These are phyloP conservation scores for Altica lythri DNA, from an alignment of 2,888 invertebrate genomes.

Conservation along the genomic window DNA sequence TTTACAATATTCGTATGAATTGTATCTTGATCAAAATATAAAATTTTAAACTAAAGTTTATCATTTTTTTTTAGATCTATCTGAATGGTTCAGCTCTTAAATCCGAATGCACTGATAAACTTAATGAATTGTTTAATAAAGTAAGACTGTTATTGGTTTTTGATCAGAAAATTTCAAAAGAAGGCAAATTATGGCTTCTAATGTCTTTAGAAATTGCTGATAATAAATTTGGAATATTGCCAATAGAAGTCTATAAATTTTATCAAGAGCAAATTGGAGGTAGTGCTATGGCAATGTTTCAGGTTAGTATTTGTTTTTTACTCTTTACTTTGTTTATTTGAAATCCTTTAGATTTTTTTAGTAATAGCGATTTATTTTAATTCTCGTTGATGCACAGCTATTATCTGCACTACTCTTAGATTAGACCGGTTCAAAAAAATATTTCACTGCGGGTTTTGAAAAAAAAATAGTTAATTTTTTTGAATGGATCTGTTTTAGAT, in stretches of 20 bases:
- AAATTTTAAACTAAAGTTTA: too few species aligned
- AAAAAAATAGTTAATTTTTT: too few species aligned
- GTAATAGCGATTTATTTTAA: too few species aligned
- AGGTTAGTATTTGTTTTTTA: too few species aligned
- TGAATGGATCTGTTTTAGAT: too few species aligned
- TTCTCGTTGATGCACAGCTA: too few species aligned
- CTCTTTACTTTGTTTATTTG: background rate
- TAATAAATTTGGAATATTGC: conserved; percentile 52
- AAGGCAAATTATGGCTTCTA: conserved; percentile 54
- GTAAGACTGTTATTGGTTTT: conserved; percentile 50
- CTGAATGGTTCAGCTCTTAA: conserved; percentile 52
- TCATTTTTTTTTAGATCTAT: conserved; percentile 53
- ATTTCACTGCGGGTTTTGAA: too few species aligned
- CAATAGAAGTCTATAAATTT: conserved; percentile 52
- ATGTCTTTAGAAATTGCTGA: conserved; percentile 55
- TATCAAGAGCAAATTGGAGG: conserved; percentile 54
- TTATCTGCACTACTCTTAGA: too few species aligned
- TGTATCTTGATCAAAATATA: too few species aligned
- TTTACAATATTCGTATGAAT: too few species aligned
- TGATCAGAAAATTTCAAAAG: conserved; percentile 49
- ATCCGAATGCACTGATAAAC: conserved; percentile 43
- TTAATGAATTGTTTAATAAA: conserved; percentile 51
- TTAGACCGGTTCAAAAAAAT: too few species aligned
- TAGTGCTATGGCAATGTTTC: conserved; percentile 48
- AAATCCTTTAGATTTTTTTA: too few species aligned